Base-by-base conservation (phyloP, 1,140 invertebrate genomes). In the Camponotus vicinus region DNA sequence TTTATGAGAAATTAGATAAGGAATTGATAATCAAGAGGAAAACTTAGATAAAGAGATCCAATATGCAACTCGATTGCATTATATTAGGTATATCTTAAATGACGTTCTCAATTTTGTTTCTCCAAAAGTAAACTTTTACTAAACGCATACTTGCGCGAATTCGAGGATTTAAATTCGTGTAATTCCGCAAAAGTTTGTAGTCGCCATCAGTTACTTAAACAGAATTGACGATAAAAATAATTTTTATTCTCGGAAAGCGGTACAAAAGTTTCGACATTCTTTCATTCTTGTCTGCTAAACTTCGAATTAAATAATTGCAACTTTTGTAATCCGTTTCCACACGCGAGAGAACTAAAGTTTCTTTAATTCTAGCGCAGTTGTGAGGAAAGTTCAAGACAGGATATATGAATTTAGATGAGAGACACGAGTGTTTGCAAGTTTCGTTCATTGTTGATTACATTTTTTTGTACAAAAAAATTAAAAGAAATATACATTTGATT, bases 1-100 rank as follows among this genome's bases (percentile, higher is more conserved):
- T 71, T 57, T 71, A 71, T 9, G 27, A 55, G 18, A 55, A 32
- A 34, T 34, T 13, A 52, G 42, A 71, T 69, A 71, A 71, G 18
- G 21, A 42, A 32, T 15, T 52, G 69, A 34, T 70, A 18, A 7
- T 18, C 15, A 49, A 27, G 6, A 13, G 11, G 15, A 37, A 71
- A 52, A 27, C 27, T 27, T 18, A 9, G 13, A 67, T 67, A 42
- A 18, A 37, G 34, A 13, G 34, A 37, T 37, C 18, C 6, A 32
- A 63, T 37, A 15, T 18, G 18, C 11, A 4, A 13, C 11, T 27
- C 21, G 21, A 21, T 11, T 49, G 3, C n/a, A 9, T 59, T n/a
- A 59, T 3, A 6, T 27, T 45, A 45, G 11, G 9, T 45, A 45
- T 32, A 63, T 63, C 27, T 63, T 67, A 21, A 9, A 18, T 42